These are phyloP conservation scores for Agrochola lota DNA, from an alignment of 2,888 invertebrate genomes.

Conservation along the genomic window DNA sequence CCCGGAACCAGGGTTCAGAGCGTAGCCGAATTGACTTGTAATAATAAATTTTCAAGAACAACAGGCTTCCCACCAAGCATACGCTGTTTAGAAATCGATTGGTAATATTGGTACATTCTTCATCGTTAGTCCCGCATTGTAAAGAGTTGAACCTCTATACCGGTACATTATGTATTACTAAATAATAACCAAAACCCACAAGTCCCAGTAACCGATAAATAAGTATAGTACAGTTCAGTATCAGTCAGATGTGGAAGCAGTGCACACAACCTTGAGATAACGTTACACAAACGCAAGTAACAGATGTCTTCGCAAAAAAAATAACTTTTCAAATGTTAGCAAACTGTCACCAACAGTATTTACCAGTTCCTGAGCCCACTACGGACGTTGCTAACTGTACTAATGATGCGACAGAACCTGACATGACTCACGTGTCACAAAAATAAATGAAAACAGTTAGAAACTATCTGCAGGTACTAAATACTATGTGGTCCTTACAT, in stretches of 20 bases:
- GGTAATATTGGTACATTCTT: background rate
- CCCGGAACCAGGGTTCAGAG: too few species aligned
- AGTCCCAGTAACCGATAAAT: conserved; percentile 26
- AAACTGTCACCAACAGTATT: conserved; percentile 36
- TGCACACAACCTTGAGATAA: conserved; percentile 71
- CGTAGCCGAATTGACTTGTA: too few species aligned
- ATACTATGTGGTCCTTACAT: background rate
- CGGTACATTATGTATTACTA: background rate
- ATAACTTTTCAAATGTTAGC: conserved; percentile 41
- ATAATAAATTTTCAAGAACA: too few species aligned
- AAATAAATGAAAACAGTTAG: conserved; percentile 1
- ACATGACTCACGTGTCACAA: background rate
- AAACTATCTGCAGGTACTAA: background rate
- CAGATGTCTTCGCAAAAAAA: conserved; percentile 55
- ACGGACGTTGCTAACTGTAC: conserved; percentile 2
- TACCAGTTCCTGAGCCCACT: conserved; percentile 29
- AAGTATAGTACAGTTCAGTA: conserved; percentile 11
- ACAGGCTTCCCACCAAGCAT: background rate
- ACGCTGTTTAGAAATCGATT: background rate
- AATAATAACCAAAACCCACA: background rate
- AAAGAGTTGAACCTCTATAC: conserved; percentile 4
- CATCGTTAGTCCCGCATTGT: background rate
- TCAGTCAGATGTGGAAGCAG: conserved; percentile 17
- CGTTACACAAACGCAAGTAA: conserved; percentile 73
- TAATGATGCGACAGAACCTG: background rate